Evolutionary conservation across 2,113 vertebrate species (phyloP).

Genomic region (Cyprinodon tularosa): DNA sequence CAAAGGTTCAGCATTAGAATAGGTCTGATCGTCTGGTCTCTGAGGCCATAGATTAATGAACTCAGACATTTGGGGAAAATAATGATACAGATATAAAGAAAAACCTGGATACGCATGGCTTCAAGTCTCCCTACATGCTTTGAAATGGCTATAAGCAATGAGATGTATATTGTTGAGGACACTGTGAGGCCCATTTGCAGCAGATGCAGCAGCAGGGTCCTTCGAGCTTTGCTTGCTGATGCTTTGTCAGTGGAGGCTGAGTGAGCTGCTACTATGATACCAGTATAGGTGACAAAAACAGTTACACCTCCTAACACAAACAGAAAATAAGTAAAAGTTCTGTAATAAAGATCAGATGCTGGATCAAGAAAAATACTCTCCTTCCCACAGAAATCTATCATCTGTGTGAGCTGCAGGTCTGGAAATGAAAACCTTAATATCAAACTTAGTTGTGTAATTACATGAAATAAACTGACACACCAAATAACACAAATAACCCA

Average conservation of each 20-base stretch:
- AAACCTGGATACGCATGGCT: background rate
- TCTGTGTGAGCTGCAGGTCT: background rate
- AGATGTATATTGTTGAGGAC: constrained; percentile 13
- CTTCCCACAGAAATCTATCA: background rate
- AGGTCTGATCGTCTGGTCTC: constrained; percentile 31
- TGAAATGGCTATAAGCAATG: background rate
- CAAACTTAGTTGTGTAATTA: background rate
- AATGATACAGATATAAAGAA: constrained; percentile 21
- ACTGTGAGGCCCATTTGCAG: constrained; percentile 60
- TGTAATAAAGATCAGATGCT: background rate
- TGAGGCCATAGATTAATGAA: constrained; percentile 7
- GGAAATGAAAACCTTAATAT: background rate
- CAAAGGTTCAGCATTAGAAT: constrained; percentile 27
- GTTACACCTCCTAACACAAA: constrained; percentile 12
- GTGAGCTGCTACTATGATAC: constrained; percentile 54
- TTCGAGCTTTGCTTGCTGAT: constrained; percentile 54
- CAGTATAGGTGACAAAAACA: constrained; percentile 47
- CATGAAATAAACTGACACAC: background rate
- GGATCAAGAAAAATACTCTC: background rate
- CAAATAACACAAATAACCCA: background rate
- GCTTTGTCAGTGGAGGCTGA: constrained; percentile 56
- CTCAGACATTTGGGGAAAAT: constrained; percentile 13
- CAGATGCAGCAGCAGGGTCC: constrained; percentile 60
- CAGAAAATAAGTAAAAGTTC: background rate
- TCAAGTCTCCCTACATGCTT: background rate